phyloP scores from a whole-genome alignment of 2,888 invertebrate genomes.

The Drosophila meridionalis region DNA sequence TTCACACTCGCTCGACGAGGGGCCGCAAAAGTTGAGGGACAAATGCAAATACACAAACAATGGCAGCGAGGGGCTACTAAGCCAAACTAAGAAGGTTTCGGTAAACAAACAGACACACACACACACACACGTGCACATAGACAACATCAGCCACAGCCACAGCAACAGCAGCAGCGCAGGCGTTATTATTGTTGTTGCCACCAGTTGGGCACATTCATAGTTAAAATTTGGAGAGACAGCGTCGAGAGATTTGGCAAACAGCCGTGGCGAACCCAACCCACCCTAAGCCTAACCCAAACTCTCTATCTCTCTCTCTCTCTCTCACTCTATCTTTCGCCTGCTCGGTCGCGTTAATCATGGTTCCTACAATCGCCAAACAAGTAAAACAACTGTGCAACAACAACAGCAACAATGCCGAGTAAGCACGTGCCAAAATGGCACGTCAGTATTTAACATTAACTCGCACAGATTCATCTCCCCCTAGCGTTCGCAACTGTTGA shows the following conservation, averaged over 20 bases:
- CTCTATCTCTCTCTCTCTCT: neutral
- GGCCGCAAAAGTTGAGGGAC: constrained; percentile 43
- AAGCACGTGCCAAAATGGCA: constrained; percentile 76
- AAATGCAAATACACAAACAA: constrained; percentile 79
- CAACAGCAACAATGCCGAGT: constrained; percentile 47
- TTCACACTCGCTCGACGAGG: constrained; percentile 64
- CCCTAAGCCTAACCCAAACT: constrained; percentile 12
- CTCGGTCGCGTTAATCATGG: constrained; percentile 69
- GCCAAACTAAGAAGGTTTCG: constrained; percentile 79
- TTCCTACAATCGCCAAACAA: constrained; percentile 69
- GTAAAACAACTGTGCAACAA: constrained; percentile 32
- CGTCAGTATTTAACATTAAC: constrained; percentile 8
- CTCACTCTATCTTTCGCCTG: neutral
- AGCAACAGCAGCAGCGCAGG: constrained; percentile 17
- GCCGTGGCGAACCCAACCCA: constrained; percentile 34
- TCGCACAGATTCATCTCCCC: neutral
- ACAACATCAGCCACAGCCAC: constrained; percentile 12
- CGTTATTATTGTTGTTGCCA: constrained; percentile 47
- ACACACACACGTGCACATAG: constrained; percentile 20
- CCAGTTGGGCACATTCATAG: constrained; percentile 71
- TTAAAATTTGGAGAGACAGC: constrained; percentile 78
- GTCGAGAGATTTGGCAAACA: constrained; percentile 77
- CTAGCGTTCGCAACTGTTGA: constrained; percentile 2
- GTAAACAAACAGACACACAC: constrained; percentile 70
- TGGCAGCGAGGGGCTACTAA: constrained; percentile 75